A percentile compares a stretch with the other conserved stretches of the same genome.
These are phyloP conservation scores for Allolobophora icterica DNA, from an alignment of 2,888 invertebrate genomes.

Conservation along the genomic window DNA sequence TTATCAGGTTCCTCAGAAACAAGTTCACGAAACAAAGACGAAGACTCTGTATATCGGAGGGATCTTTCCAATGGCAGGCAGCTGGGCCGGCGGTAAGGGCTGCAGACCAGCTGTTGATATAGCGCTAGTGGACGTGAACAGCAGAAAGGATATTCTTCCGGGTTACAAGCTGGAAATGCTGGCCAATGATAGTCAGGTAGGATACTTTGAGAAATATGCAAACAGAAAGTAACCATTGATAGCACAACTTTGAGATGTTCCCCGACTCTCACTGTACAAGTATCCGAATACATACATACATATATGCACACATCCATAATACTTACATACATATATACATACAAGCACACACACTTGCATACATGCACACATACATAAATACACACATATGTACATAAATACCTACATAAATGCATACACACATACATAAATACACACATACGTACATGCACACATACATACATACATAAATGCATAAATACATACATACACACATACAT, in stretches of 20 bases:
- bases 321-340: background rate
- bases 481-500: too few species aligned
- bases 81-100: conserved; percentile 98
- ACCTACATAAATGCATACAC: background rate
- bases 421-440: conserved; percentile 13
- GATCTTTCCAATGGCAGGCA: conserved; percentile 95
- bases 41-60: conserved; percentile 72
- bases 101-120: conserved; percentile 96
- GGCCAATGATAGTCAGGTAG: conserved; percentile 95
- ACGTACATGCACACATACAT: background rate
- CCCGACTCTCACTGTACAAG: too few species aligned
- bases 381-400: background rate
- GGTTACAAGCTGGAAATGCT: conserved; percentile 89
- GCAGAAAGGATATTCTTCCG: conserved; percentile 82
- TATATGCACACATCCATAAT: too few species aligned
- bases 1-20: background rate
- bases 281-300: too few species aligned
- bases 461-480: background rate
- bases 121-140: conserved; percentile 95
- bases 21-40: conserved; percentile 25
- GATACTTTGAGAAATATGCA: background rate
- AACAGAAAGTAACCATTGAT: too few species aligned
- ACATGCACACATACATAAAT: background rate
- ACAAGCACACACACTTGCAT: background rate
- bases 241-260: too few species aligned